Evolutionary conservation across 2,888 invertebrate genomes (phyloP), one percentile per base, ranked within the genome.

Genomic region (Bruchidius siliquastri): DNA sequence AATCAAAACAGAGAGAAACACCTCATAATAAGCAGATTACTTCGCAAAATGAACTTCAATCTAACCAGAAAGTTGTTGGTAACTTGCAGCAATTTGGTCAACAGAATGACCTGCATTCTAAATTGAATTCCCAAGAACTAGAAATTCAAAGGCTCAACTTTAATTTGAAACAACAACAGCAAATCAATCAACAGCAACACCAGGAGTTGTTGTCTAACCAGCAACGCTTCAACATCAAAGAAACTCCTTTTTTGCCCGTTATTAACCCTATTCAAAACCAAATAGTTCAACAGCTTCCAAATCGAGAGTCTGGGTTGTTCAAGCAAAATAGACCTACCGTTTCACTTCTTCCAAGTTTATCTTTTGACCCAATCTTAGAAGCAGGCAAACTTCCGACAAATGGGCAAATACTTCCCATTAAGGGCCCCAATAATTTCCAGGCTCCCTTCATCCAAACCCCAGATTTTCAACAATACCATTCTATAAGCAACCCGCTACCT

Each of bases 101-200:
- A 20, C 71, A 88, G 76, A 82, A 85, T 69, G 87, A 87, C 72
- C 79, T 92, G 22, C 91, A 92, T 83, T 90, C 91, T 81, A 92
- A 93, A 74, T 93, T 94, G 82, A 88, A 89, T 75, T 86, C 90
- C 66, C 84, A 94, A 20, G 93, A 94, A 82, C 91, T 92, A 77
- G 93, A 94, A 83, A 88, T 94, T 71, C 89, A 88, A 18, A 87
- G 91, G 74, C 84, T 93, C 32, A 90, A 73, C 72, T 89, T 89
- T n/a, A 87, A 91, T 74, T 84, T 93, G 67, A 90, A 72, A 73
- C 81, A 81, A 22, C 80, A 81, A 74, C 90, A 81, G 20, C 80
- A 84, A 3, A 70, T 75, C 20, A 72, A 72, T 18, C 32, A 75
- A 21, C 91, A 81, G 21, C 81, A 84, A 74, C 83, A 90, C 75